Evolutionary conservation across 2,888 invertebrate genomes (phyloP).

Genomic region (Trypoxylon attenuatum): DNA sequence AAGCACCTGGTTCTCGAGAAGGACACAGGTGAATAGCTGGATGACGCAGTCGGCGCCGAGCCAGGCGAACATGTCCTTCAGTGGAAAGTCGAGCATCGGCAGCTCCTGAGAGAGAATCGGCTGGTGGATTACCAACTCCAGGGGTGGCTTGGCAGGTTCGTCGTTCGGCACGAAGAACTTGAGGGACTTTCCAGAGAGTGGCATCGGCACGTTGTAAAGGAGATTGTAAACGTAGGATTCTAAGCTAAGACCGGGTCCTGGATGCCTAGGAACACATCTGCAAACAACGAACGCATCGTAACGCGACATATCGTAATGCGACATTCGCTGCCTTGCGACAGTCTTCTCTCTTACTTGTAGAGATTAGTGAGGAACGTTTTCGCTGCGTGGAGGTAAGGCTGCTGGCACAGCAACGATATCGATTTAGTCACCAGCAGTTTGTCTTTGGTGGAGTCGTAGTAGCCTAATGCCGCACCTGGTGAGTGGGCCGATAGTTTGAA

Average conservation of each 20-base stretch:
- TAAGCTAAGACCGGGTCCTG: conserved; percentile 85
- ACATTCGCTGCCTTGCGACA: too few species aligned
- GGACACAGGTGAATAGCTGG: conserved; percentile 94
- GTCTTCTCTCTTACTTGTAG: conserved; percentile 85
- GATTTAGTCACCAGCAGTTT: conserved; percentile 96
- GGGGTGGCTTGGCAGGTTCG: conserved; percentile 70
- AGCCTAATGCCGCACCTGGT: conserved; percentile 86
- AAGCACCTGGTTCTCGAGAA: conserved; percentile 97
- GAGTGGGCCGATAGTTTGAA: conserved; percentile 89
- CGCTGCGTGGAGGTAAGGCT: conserved; percentile 91
- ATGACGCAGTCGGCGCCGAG: conserved; percentile 95
- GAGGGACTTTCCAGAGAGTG: conserved; percentile 91
- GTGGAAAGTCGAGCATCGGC: conserved; percentile 94
- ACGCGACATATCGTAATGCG: too few species aligned
- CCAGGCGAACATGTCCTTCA: conserved; percentile 90
- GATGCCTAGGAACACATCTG: conserved; percentile 87
- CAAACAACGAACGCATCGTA: too few species aligned
- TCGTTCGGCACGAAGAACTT: conserved; percentile 72
- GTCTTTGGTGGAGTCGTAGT: conserved; percentile 96
- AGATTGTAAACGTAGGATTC: conserved; percentile 97
- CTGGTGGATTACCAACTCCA: conserved; percentile 82
- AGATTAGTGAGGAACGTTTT: conserved; percentile 91
- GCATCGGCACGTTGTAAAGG: conserved; percentile 94
- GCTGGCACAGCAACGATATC: conserved; percentile 93
- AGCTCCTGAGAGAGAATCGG: conserved; percentile 88